These are phyloP conservation scores for Trochalopteron elliotii DNA, from an alignment of 2,113 vertebrate genomes.

Conservation along the genomic window DNA sequence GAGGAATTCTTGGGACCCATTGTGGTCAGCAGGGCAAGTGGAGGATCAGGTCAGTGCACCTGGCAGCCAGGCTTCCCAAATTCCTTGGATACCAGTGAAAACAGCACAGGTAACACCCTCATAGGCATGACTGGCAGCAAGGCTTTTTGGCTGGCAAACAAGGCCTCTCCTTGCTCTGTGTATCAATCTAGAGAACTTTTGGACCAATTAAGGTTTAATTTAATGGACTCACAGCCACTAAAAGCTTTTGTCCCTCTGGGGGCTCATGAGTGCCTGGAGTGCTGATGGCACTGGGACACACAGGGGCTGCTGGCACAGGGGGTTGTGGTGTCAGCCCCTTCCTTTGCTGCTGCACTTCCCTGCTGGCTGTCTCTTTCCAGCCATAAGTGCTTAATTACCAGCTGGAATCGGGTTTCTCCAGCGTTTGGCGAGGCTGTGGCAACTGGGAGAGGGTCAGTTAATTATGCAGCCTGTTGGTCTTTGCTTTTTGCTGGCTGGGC, in stretches of 20 bases:
- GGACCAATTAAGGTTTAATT: conserved; percentile 4
- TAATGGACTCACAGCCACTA: neutral
- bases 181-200: neutral
- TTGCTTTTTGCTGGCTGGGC: neutral
- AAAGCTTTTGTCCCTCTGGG: neutral
- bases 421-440: neutral
- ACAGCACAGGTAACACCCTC: neutral
- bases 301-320: neutral
- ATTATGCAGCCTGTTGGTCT: neutral
- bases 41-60: neutral
- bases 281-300: neutral
- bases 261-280: neutral
- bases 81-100: conserved; percentile 12
- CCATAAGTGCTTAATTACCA: neutral
- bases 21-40: neutral
- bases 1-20: neutral
- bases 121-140: neutral
- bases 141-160: neutral
- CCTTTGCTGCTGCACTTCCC: neutral
- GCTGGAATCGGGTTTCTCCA: neutral
- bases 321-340: neutral
- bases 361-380: neutral
- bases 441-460: neutral
- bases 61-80: neutral
- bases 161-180: neutral